Evolutionary conservation across 1,140 invertebrate species (phyloP).

Genomic region (Phymorhynchus buccinoides): DNA sequence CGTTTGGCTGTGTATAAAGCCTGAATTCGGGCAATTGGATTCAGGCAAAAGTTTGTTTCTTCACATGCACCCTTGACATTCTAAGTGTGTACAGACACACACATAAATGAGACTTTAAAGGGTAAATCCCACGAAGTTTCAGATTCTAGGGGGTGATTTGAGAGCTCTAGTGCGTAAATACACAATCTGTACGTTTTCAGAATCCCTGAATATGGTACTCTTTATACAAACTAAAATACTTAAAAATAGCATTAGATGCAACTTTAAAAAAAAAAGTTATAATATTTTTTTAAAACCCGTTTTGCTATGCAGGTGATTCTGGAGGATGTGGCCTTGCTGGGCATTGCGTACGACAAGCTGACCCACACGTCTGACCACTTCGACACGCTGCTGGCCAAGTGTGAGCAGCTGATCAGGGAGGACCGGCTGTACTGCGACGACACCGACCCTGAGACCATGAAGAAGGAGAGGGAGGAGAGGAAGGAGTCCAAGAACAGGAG

Average conservation of each 20-base stretch:
- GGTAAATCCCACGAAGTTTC: no score
- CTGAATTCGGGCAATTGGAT: no score
- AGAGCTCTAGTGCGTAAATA: no score
- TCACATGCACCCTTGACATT: no score
- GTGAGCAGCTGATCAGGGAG: conserved; percentile 89
- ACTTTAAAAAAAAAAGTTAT: no score
- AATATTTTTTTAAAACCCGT: neutral
- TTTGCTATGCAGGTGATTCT: conserved; percentile 86
- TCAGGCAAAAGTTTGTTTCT: no score
- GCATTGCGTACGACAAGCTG: conserved; percentile 94
- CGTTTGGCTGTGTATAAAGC: no score
- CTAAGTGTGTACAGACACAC: no score
- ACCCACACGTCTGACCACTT: conserved; percentile 98
- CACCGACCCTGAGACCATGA: conserved; percentile 95
- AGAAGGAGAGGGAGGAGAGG: conserved; percentile 92
- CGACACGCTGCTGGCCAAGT: conserved; percentile 89
- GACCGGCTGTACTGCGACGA: conserved; percentile 97
- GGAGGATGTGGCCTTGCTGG: conserved; percentile 91
- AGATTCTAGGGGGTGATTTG: no score
- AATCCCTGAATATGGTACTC: no score
- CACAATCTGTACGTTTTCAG: no score
- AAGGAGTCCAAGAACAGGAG: conserved; percentile 80
- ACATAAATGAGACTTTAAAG: no score
- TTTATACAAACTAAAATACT: neutral
- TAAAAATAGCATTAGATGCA: neutral